Evolutionary conservation across 2,888 invertebrate species (phyloP).

Genomic region (Zonitis immaculata): DNA sequence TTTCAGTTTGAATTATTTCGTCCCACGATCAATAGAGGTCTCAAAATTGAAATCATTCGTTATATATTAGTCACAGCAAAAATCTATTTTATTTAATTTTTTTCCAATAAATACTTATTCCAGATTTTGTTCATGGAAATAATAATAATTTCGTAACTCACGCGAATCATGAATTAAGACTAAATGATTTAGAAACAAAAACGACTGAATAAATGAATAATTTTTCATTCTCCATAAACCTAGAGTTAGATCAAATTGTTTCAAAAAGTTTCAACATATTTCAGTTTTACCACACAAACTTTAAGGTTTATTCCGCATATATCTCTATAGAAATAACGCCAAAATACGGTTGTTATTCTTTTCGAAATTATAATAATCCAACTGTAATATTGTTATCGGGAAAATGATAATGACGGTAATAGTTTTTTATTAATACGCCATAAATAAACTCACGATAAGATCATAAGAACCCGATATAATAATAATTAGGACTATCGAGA

Average conservation of each 20-base stretch:
- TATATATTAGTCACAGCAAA: neutral
- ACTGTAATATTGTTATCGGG: no score
- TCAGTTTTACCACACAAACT: no score
- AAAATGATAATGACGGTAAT: conserved; percentile 3
- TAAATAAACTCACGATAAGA: conserved; percentile 11
- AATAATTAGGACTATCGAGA: conserved; percentile 9
- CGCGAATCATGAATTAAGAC: neutral
- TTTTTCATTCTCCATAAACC: neutral
- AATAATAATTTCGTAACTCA: no score
- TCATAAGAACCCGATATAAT: conserved; percentile 7
- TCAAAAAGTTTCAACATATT: no score
- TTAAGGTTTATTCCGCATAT: no score
- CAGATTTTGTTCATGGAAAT: no score
- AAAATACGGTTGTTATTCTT: no score
- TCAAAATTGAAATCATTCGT: conserved; percentile 11
- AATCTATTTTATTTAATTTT: no score
- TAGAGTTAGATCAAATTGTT: no score
- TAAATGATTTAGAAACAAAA: neutral
- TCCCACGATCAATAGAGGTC: conserved; percentile 15
- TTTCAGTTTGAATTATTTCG: conserved; percentile 15
- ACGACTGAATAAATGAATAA: neutral
- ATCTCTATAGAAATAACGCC: no score
- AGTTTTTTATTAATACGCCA: conserved; percentile 3
- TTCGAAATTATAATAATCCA: no score
- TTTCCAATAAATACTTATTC: no score